phyloP scores from a whole-genome alignment of 2,797 vertebrate genomes.

The Hyperoplus lanceolatus region DNA sequence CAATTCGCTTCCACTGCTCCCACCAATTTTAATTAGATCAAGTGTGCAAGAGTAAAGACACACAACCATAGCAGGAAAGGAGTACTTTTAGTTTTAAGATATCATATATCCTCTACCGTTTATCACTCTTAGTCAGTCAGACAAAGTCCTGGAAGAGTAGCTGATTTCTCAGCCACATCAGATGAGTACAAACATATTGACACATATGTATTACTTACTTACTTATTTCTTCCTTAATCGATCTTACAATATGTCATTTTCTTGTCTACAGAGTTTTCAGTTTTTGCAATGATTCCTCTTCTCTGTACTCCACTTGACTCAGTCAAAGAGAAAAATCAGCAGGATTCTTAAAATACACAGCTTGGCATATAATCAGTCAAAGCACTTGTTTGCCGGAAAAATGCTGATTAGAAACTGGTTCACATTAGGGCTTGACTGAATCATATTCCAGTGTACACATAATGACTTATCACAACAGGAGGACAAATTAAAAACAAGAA shows the following conservation, averaged over 20 bases:
- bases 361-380: slow-evolving; percentile 52
- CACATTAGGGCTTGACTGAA: slow-evolving; percentile 46
- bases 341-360: slow-evolving; percentile 54
- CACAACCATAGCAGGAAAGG: slow-evolving; percentile 6
- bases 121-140: background rate
- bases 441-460: slow-evolving; percentile 43
- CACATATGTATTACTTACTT: too few species aligned
- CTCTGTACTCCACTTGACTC: slow-evolving; percentile 30
- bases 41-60: slow-evolving; percentile 9
- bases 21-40: slow-evolving; percentile 31
- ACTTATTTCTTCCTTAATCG: too few species aligned
- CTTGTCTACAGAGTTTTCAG: background rate
- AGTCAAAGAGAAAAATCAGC: slow-evolving; percentile 51
- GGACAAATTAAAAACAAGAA: slow-evolving; percentile 79
- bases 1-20: slow-evolving; percentile 19
- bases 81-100: slow-evolving; percentile 9
- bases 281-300: background rate
- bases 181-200: slow-evolving; percentile 6
- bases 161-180: background rate
- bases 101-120: slow-evolving; percentile 5
- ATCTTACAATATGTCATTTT: background rate
- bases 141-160: background rate
- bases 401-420: slow-evolving; percentile 55
- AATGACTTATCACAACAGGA: slow-evolving; percentile 55
- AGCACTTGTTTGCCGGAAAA: slow-evolving; percentile 44